These are phyloP conservation scores for Trichosurus vulpecula DNA, from an alignment of 2,797 vertebrate genomes.

Conservation along the genomic window DNA sequence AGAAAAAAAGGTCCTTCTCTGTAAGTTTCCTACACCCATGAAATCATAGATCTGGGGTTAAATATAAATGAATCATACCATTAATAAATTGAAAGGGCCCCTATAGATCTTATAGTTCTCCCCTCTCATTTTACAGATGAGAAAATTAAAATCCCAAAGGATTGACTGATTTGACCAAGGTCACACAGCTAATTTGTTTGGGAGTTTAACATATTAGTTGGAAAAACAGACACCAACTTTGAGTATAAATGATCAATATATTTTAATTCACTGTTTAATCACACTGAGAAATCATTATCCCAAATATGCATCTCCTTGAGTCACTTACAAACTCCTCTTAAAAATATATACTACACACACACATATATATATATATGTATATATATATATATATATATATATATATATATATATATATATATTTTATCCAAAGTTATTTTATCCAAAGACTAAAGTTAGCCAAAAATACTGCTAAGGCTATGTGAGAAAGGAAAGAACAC, in stretches of 20 bases:
- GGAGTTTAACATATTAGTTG: slow-evolving; percentile 25
- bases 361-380: not conserved
- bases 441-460: slow-evolving; percentile 69
- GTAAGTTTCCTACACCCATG: not conserved
- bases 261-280: slow-evolving; percentile 68
- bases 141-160: slow-evolving; percentile 8
- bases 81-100: not conserved
- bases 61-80: not conserved
- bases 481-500: slow-evolving; percentile 55
- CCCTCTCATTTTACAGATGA: slow-evolving; percentile 18
- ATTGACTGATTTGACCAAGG: slow-evolving; percentile 24
- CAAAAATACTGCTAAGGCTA: slow-evolving; percentile 71
- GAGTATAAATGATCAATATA: slow-evolving; percentile 44
- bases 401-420: not conserved
- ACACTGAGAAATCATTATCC: slow-evolving; percentile 68
- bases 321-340: slow-evolving; percentile 47
- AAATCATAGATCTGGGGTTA: slow-evolving; percentile 18
- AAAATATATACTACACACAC: not conserved
- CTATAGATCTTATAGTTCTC: not conserved
- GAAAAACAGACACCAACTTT: slow-evolving; percentile 63
- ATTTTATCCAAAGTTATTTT: no score
- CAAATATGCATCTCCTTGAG: slow-evolving; percentile 30
- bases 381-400: no score
- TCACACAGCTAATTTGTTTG: slow-evolving; percentile 41
- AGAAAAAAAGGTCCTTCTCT: not conserved